Base-by-base conservation (phyloP, 64 coral and sea anemone genomes). In the Trachythela sp. region DNA sequence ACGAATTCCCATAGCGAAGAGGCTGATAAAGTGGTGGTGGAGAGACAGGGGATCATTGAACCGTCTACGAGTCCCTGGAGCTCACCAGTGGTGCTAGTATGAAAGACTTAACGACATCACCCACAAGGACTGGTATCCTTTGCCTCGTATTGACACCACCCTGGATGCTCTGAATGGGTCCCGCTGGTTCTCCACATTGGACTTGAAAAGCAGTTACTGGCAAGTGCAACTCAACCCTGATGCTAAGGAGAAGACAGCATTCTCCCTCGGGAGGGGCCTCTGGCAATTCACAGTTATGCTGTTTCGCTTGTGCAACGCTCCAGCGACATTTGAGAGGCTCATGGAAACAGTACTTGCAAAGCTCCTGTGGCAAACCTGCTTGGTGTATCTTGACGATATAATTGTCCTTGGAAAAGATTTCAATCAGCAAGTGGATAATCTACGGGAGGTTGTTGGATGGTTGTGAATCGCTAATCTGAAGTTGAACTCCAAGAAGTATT, bases 311-410 rank as follows among this genome's bases (percentile, higher is more conserved):
- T 77, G 71, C 71, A 77, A 77, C 17, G 71, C 13, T 27, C 71
- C 71, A 35, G 71, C 71, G 7, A 77, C 71, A 3, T 77, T 77
- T 35, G 71, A 77, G 31, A 77, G 71, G 17, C 71, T 77, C 13
- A 77, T 77, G 71, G 71, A 77, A 77, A 35, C 71, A 35, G 71
- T 77, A 35, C 71, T 77, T 39, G 71, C 32, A 35, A 77, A 77
- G 71, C 17, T 77, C 6, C 71, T 18, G 36, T 77, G 71, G 71
- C 71, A 77, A 39, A 77, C 71, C 4, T 77, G 71, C 17, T 77
- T 77, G 64, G 64, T 70, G 30, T 70, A 70, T n/a, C 64, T 70
- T 26, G 64, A 70, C 64, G 64, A 70, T 22, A 70, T 70, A 5
- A 70, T 70, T 39, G 71, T 77, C 17, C 71, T 77, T 77, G 71